phyloP scores from a whole-genome alignment of 2,888 invertebrate species.

The Podabrus alpinus region DNA sequence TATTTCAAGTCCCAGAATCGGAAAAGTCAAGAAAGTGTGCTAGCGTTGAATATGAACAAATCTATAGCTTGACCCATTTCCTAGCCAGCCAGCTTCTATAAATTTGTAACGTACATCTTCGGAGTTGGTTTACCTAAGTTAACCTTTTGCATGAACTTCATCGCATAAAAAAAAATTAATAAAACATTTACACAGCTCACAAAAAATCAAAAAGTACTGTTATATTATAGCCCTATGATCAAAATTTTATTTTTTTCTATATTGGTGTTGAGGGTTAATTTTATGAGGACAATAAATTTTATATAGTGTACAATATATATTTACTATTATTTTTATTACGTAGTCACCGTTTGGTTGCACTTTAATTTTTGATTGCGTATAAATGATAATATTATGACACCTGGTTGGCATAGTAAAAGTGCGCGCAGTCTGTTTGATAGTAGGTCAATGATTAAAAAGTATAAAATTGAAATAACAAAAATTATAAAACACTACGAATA shows the following conservation, averaged over 20 bases:
- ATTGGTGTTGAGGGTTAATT: background rate
- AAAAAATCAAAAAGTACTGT: background rate
- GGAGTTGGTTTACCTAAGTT: background rate
- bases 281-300: background rate
- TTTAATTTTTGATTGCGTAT: background rate
- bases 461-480: too few relatives aligned
- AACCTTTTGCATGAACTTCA: background rate
- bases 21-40: background rate
- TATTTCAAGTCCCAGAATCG: background rate
- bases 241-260: background rate
- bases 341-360: background rate
- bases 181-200: background rate
- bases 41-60: background rate
- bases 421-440: too few relatives aligned
- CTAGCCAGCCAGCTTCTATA: background rate
- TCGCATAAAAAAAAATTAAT: background rate
- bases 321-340: background rate
- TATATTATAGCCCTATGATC: background rate
- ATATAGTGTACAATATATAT: background rate
- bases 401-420: too few relatives aligned
- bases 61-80: background rate
- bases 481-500: too few relatives aligned
- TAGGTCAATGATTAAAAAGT: too few relatives aligned
- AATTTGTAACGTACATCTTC: background rate
- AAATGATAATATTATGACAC: too few relatives aligned